Conservation (phyloP, 2,113 vertebrate species). For the Butorides virescens region DNA sequence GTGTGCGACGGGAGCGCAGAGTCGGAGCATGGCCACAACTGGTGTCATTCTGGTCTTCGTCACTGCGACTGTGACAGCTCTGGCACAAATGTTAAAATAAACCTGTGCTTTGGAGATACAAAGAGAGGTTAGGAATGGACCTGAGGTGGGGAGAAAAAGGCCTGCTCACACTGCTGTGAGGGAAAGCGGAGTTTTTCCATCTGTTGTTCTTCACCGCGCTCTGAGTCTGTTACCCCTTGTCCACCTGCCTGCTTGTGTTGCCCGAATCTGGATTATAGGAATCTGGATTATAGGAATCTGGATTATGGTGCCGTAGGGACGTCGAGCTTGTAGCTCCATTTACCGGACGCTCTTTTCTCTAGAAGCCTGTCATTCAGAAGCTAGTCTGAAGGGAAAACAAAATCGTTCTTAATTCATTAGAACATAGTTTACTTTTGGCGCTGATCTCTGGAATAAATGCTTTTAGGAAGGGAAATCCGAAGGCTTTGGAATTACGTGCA, state of each 20-base stretch:
- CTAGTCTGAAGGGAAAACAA: background rate
- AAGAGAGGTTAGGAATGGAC: too few species aligned
- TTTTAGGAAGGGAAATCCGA: background rate
- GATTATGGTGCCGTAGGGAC: background rate
- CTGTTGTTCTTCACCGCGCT: background rate
- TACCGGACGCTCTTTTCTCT: accelerated
- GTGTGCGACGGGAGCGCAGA: background rate
- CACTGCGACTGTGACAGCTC: background rate
- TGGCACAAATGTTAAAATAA: background rate
- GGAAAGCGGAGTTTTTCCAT: background rate
- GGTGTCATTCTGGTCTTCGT: background rate
- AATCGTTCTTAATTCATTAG: background rate
- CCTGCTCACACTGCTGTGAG: background rate
- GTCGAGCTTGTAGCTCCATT: background rate
- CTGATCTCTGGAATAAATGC: background rate
- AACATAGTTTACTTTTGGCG: background rate
- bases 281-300: background rate
- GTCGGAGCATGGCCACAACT: too few species aligned
- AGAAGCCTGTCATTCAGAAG: background rate
- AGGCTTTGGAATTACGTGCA: background rate
- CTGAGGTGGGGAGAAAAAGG: background rate
- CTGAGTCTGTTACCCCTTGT: too few species aligned
- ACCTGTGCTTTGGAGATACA: background rate
- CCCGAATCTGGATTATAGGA: background rate
- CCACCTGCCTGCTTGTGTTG: accelerated